Conservation (phyloP, 2,797 vertebrate genomes). For the Psittacula derbiana region DNA sequence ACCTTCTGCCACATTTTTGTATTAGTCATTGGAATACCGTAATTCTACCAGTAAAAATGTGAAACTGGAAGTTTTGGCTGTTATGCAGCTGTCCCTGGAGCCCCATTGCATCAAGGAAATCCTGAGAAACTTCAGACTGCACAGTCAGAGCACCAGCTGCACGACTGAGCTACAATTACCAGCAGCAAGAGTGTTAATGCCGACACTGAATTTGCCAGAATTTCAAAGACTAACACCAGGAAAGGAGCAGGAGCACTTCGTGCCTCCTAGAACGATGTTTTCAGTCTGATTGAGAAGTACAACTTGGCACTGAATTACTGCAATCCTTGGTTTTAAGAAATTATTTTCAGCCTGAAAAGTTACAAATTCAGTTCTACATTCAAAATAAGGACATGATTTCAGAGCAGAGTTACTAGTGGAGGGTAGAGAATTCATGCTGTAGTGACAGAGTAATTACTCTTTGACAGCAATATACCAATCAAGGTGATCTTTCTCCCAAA, state of each 20-base stretch:
- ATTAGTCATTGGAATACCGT: not conserved
- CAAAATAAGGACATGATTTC: not conserved
- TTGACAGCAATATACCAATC: not conserved
- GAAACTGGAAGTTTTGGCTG: not conserved
- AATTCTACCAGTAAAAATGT: not conserved
- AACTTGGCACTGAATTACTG: not conserved
- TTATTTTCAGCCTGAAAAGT: not conserved
- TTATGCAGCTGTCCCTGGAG: not conserved
- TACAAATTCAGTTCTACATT: not conserved
- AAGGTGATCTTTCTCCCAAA: not conserved
- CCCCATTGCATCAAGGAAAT: not conserved
- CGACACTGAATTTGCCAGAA: not conserved
- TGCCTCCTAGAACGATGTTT: not conserved
- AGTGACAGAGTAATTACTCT: not conserved
- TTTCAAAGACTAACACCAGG: not conserved
- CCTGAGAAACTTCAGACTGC: not conserved
- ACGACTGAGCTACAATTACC: not conserved
- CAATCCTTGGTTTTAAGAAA: not conserved
- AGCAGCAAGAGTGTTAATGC: not conserved
- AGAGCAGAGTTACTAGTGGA: not conserved
- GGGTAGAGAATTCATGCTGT: not conserved
- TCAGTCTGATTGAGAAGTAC: not conserved
- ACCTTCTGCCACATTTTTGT: not conserved
- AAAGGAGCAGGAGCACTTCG: not conserved
- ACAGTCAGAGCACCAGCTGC: not conserved